Base-by-base conservation (phyloP, 2,113 vertebrate genomes). In the Oostethus manadensis region DNA sequence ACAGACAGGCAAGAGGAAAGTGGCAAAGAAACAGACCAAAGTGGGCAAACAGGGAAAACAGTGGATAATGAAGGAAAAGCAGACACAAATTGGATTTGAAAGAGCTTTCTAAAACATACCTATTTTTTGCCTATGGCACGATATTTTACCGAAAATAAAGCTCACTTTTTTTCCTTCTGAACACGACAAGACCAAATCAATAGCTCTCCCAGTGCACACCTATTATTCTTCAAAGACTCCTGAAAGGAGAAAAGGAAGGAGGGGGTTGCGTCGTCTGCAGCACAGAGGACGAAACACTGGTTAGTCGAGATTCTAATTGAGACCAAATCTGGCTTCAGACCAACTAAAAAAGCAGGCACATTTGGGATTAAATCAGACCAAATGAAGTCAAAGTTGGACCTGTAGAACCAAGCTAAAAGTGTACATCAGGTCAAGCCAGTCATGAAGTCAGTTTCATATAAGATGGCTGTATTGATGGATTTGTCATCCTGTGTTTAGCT, bases 161-260 rank as follows among this genome's bases (percentile, higher is more conserved):
- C 75, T 64, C 57, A 58, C 72, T 79, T 78, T 76, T 66, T 70
- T 75, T 74, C 67, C 64, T 62, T 70, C 57, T 40, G 62, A 78
- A 65, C 70, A 64, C 6, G 23, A 61, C 33, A 45, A 74, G 73
- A 75, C 74, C 68, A 71, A 81, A 87, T 87, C 85, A 81, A 85
- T 87, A 85, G 63, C 10, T 18, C 54, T 77, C 75, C 75, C 80
- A 71, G 71, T 49, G 73, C 60, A 71, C 56, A 61, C 55, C 68
- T 78, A 80, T 81, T 83, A 79, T 79, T 82, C 77, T 84, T 86
- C 79, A 81, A 85, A 81, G 76, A 56, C 65, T 77, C 58, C 72
- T 35, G 59, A 70, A 10, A 72, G 51, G 54, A 70, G 17, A 21
- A 65, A 38, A 60, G 46, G 45, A 33, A 40, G 61, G n/a, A 54